Percentiles rank a stretch among this genome's conserved stretches.
Conservation (phyloP, 2,797 vertebrate species). For the Chelon labrosus region DNA sequence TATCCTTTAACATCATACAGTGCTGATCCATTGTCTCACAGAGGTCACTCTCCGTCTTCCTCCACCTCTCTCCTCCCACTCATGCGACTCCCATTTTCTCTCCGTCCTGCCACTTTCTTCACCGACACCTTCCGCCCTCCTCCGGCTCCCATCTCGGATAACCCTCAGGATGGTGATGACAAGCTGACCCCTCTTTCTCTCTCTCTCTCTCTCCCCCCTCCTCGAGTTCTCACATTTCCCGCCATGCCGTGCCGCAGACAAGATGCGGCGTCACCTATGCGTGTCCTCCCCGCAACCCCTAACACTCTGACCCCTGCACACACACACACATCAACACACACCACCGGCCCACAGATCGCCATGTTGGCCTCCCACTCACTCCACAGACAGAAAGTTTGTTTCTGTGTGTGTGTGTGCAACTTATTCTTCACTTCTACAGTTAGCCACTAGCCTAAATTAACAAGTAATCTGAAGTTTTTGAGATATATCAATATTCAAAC, state of each 20-base stretch:
- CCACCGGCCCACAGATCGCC: conserved; percentile 3
- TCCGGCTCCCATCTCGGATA: conserved; percentile 51
- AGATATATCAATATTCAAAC: too few relatives aligned
- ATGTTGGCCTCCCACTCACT: too few relatives aligned
- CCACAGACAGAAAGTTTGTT: too few relatives aligned
- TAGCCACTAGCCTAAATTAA: neutral
- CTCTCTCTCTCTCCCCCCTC: conserved; percentile 9
- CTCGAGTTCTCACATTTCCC: conserved; percentile 61
- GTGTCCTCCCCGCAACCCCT: conserved; percentile 58
- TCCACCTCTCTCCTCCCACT: neutral
- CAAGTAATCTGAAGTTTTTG: too few relatives aligned
- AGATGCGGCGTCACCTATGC: conserved; percentile 58
- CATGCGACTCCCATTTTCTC: conserved; percentile 4
- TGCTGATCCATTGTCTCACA: too few relatives aligned
- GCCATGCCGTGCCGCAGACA: conserved; percentile 65
- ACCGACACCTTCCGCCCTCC: neutral
- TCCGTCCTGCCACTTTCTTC: conserved; percentile 12
- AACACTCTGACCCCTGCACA: conserved; percentile 43
- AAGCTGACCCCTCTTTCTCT: conserved; percentile 49
- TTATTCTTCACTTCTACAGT: neutral
- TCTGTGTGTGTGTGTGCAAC: neutral
- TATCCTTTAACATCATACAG: too few relatives aligned
- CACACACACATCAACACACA: conserved; percentile 11
- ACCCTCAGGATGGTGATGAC: conserved; percentile 55
- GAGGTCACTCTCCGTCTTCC: too few relatives aligned